Percentiles rank a stretch among this genome's conserved stretches.
Conservation (phyloP, 92 coral and sea anemone species). For the Isaurus tuberculatus region DNA sequence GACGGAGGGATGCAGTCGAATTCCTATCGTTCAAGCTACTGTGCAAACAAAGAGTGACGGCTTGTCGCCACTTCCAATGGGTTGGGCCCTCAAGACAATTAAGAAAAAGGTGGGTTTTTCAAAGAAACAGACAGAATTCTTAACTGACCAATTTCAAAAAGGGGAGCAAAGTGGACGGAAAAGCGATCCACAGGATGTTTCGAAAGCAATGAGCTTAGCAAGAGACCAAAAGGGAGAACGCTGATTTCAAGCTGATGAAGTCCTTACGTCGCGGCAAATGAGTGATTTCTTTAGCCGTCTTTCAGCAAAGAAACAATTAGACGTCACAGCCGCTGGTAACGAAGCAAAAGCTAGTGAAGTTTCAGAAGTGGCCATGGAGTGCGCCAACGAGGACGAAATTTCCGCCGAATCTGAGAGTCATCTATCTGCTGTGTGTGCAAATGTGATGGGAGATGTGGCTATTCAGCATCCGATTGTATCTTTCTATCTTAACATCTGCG, state of each 20-base stretch:
- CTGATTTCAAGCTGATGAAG: constrained; percentile 43
- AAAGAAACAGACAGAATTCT: constrained; percentile 41
- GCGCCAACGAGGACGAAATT: too few relatives aligned
- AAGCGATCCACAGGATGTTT: constrained; percentile 52
- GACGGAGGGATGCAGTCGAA: constrained; percentile 34
- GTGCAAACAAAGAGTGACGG: not conserved
- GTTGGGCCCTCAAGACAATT: constrained; percentile 42
- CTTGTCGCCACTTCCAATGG: constrained; percentile 13
- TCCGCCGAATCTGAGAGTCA: too few relatives aligned
- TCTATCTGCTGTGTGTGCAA: too few relatives aligned
- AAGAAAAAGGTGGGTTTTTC: constrained; percentile 51
- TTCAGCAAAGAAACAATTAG: constrained; percentile 55
- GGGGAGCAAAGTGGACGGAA: constrained; percentile 48
- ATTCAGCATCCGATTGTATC: too few relatives aligned
- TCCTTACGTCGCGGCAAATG: constrained; percentile 51
- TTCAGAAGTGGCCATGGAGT: too few relatives aligned
- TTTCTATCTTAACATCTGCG: too few relatives aligned
- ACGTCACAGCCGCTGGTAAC: too few relatives aligned
- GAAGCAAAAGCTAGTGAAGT: too few relatives aligned
- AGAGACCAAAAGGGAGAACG: constrained; percentile 47
- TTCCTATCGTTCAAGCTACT: constrained; percentile 2
- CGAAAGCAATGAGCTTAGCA: constrained; percentile 49
- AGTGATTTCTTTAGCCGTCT: constrained; percentile 51
- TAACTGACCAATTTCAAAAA: constrained; percentile 52
- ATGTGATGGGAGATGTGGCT: too few relatives aligned